Evolutionary conservation across 30 jellyfish, hydroid and myxozoan genomes (phyloP), one percentile per base, ranked within the genome.

Genomic region (Sanderia malayensis): DNA sequence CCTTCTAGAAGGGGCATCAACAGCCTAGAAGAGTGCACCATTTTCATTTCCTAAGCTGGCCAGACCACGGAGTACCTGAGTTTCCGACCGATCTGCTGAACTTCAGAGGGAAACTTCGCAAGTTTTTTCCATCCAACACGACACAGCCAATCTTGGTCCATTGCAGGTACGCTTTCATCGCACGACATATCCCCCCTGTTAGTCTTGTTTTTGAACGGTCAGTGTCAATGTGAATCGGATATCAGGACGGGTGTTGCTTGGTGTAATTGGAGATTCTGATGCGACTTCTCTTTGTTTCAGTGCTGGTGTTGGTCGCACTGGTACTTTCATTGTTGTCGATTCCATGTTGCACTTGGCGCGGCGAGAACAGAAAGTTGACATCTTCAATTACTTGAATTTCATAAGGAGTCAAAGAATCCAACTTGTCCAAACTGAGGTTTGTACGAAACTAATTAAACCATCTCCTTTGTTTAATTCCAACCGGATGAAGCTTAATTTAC

Each of bases 241-340:
- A n/a, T n/a, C n/a, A n/a, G n/a, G 4, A 63, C 18, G 21, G 27
- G 0, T 67, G 23, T 13, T n/a, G 71, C 11, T 59, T 28, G 8
- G 21, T 1, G 26, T 27, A 0, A 11, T 30, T n/a, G 0, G 17
- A 6, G 25, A 26, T 49, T 10, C 20, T 49, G 13, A 26, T 17
- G 4, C 2, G 22, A 4, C 47, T 55, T 57, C 21, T 25, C 58
- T 29, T 24, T 45, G 66, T 27, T 45, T 23, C 74, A 90, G 98
- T 58, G 98, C 98, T 61, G 98, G 98, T 27, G 95, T 90, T 62
- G 98, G 98, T 34, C 80, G 98, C 9, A 83, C 98, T 17, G 98
- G 98, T 0, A 90, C 98, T 22, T 90, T 90, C 45, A 90, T 90
- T 22, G 76, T 85, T 46, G 70, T 90, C 6, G 98, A 90, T 67